Evolutionary conservation across 1,140 invertebrate species (phyloP).

Genomic region (Bombus affinis): DNA sequence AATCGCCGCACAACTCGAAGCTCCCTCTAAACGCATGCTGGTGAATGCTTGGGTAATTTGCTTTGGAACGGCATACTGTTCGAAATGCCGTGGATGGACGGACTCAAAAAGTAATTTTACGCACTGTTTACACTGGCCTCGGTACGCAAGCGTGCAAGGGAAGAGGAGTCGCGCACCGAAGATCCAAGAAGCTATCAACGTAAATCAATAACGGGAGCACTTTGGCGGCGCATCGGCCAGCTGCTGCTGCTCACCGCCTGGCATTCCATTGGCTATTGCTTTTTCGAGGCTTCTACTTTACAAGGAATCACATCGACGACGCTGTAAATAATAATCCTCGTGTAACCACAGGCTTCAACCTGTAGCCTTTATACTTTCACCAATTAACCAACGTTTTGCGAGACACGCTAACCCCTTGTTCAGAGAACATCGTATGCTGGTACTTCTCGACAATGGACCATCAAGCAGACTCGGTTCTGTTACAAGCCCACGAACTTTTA

Average conservation of each 20-base stretch:
- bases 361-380: constrained; percentile 53
- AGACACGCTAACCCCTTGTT: constrained; percentile 40
- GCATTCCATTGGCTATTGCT: constrained; percentile 73
- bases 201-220: constrained; percentile 78
- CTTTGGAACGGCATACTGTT: constrained; percentile 7
- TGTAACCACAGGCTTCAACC: constrained; percentile 40
- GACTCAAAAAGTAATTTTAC: constrained; percentile 68
- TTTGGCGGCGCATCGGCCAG: constrained; percentile 76
- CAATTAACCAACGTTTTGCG: constrained; percentile 59
- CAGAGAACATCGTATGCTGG: background rate
- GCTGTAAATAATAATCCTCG: constrained; percentile 71
- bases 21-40: constrained; percentile 9
- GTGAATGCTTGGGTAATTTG: constrained; percentile 52
- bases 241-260: constrained; percentile 64
- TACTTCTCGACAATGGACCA: constrained; percentile 7
- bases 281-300: constrained; percentile 67
- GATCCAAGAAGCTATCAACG: constrained; percentile 77
- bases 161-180: constrained; percentile 46
- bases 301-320: constrained; percentile 68
- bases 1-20: background rate
- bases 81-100: constrained; percentile 19
- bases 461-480: background rate
- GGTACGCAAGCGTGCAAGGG: constrained; percentile 24
- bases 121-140: constrained; percentile 69
- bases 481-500: background rate